Base-by-base conservation (phyloP, 2,888 invertebrate genomes). In the Hemithea aestivaria region DNA sequence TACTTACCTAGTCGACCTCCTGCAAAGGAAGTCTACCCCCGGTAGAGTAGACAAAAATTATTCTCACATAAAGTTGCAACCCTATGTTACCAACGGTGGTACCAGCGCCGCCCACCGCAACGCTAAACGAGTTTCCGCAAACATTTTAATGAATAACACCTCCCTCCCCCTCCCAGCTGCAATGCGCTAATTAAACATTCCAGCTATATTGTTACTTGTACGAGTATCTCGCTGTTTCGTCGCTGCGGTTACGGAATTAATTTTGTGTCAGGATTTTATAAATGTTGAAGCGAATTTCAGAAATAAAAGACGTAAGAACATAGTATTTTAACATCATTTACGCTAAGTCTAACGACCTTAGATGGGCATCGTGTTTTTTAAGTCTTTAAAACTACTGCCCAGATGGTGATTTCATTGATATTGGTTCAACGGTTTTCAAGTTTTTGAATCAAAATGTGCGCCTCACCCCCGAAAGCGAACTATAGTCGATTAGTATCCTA, bases 121-220 rank as follows among this genome's bases (percentile, higher is more conserved):
- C 67, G 69, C 78, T 87, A 87, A 87, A 84, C 81, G 85, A 84
- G 85, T 85, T 85, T 83, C 84, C 81, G 75, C 84, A 83, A 85
- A 82, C 87, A 83, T 85, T 85, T 83, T 84, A 87, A 85, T 87
- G 84, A 87, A 85, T 83, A 85, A 82, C 80, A 81, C 85, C 81
- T 71, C 74, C 76, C 66, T 56, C 51, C 48, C 37, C 45, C 48
- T 48, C 48, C 52, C 33, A 31, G 70, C 77, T 73, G 81, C 84
- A 76, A 77, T 78, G 83, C 77, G 82, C 82, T 85, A 85, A 84
- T 85, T 85, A 85, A 83, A 82, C 85, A 81, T 84, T 84, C 76
- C 78, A 82, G 85, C 73, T 66, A 80, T 80, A 85, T 84, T 85
- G 85, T 85, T 81, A 69, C 64, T 73, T 74, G 76, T 71, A 71